Evolutionary conservation across 2,888 invertebrate genomes (phyloP).

Genomic region (Pachydiplax longipennis): DNA sequence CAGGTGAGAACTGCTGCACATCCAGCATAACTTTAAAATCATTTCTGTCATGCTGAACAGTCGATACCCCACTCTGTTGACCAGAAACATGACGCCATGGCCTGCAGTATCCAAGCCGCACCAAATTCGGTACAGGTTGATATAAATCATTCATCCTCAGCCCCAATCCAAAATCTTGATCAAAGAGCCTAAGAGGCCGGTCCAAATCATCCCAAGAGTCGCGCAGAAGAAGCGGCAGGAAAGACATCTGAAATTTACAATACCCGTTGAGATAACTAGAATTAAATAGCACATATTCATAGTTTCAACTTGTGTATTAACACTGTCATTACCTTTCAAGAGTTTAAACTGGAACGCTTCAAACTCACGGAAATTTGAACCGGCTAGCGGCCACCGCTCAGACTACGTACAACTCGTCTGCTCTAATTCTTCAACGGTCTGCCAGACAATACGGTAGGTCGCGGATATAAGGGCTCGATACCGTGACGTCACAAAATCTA

Average conservation of each 20-base stretch:
- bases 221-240: slow-evolving; percentile 27
- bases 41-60: slow-evolving; percentile 51
- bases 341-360: background rate
- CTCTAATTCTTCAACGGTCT: background rate
- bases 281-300: background rate
- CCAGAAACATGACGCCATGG: slow-evolving; percentile 51
- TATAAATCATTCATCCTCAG: slow-evolving; percentile 26
- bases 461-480: background rate
- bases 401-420: background rate
- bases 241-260: slow-evolving; percentile 50
- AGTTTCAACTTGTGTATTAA: background rate
- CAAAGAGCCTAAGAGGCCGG: slow-evolving; percentile 41
- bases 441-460: background rate
- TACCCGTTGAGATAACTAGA: background rate
- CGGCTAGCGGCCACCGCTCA: background rate
- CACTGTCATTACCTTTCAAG: background rate
- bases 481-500: background rate
- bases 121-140: slow-evolving; percentile 29
- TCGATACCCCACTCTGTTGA: slow-evolving; percentile 52
- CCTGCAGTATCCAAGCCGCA: slow-evolving; percentile 51
- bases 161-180: slow-evolving; percentile 46
- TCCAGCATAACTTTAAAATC: slow-evolving; percentile 57
- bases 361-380: background rate
- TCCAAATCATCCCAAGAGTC: slow-evolving; percentile 5
- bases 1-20: slow-evolving; percentile 60